phyloP scores from a whole-genome alignment of 2,888 invertebrate genomes.

The Ceriagrion tenellum region DNA sequence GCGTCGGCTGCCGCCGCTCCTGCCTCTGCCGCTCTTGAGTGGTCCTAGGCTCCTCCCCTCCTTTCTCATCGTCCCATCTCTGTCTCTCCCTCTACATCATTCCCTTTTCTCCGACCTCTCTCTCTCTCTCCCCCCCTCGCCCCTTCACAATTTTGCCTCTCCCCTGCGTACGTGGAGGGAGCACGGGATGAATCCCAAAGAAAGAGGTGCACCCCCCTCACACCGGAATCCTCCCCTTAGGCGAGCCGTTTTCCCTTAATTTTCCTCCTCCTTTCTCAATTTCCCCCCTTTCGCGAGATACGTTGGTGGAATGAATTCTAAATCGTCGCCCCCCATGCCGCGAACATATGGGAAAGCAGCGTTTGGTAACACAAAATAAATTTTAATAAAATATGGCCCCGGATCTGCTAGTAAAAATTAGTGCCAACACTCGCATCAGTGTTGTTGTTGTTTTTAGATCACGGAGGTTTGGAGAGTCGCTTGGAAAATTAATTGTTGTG shows the following conservation, averaged over 20 bases:
- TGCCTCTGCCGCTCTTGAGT: not conserved
- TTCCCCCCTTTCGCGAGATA: not conserved
- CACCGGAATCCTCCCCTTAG: not conserved
- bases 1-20: not conserved
- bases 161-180: not conserved
- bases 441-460: not conserved
- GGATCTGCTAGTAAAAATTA: not conserved
- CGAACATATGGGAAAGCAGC: not conserved
- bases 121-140: not conserved
- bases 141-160: not conserved
- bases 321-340: not conserved
- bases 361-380: too few relatives aligned
- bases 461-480: not conserved
- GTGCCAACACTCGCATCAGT: not conserved
- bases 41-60: not conserved
- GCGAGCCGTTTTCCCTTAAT: not conserved
- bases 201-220: not conserved
- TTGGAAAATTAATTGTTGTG: not conserved
- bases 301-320: constrained; percentile 2
- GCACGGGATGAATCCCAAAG: constrained; percentile 38
- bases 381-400: not conserved
- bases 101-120: not conserved
- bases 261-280: constrained; percentile 16
- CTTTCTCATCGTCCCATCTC: not conserved
- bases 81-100: not conserved